Evolutionary conservation across 1,140 invertebrate genomes (phyloP).

Genomic region (Tribolium castaneum): DNA sequence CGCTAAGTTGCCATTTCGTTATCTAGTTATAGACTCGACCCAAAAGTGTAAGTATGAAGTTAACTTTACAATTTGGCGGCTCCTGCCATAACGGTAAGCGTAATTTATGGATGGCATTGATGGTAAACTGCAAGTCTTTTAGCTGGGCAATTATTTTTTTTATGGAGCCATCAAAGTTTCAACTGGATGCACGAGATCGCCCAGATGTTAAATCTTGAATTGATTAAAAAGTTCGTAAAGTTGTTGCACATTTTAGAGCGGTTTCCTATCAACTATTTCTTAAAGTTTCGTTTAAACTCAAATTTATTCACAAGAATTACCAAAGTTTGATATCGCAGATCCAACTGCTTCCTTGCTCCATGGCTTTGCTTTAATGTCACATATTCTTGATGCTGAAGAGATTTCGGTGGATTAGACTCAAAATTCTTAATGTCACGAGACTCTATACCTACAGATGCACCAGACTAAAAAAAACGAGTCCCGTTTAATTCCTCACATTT

Average conservation of each 20-base stretch:
- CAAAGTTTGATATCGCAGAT: background rate
- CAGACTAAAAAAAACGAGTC: too few relatives aligned
- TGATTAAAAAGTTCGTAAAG: background rate
- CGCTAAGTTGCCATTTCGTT: conserved; percentile 25
- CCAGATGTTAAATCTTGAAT: background rate
- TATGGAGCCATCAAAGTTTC: conserved; percentile 5
- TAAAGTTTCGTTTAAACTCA: background rate
- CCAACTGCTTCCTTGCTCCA: background rate
- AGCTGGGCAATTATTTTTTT: background rate
- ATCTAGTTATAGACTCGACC: conserved; percentile 35
- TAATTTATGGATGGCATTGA: too few relatives aligned
- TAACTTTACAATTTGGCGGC: conserved; percentile 22
- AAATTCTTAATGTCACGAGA: background rate
- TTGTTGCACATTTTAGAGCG: background rate
- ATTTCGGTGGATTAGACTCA: background rate
- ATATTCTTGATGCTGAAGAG: background rate
- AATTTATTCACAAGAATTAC: background rate
- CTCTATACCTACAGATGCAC: too few relatives aligned
- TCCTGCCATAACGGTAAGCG: conserved; percentile 15
- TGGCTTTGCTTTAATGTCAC: background rate
- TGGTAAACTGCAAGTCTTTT: background rate
- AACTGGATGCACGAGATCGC: background rate
- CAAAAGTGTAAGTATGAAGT: conserved; percentile 19
- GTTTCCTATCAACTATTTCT: background rate
- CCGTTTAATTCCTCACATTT: too few relatives aligned